phyloP scores from a whole-genome alignment of 1,140 invertebrate species.

The Drosophila ambigua region DNA sequence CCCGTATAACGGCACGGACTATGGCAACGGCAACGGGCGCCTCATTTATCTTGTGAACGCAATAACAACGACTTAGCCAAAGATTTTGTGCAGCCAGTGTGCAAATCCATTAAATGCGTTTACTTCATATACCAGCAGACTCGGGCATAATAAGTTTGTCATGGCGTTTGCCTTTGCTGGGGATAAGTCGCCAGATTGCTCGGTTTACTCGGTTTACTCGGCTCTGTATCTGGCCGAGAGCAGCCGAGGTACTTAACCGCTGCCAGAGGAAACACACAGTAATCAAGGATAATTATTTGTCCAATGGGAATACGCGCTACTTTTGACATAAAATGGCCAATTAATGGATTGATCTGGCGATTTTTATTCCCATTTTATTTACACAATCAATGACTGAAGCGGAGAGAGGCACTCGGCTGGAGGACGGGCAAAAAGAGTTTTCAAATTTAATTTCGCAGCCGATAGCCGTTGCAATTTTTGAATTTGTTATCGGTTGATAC shows the following conservation, averaged over 20 bases:
- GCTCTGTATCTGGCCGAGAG: too few species aligned
- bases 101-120: conserved; percentile 75
- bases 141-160: conserved; percentile 63
- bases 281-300: not conserved
- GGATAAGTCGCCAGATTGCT: conserved; percentile 42
- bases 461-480: conserved; percentile 63
- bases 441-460: conserved; percentile 68
- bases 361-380: conserved; percentile 25
- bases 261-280: not conserved
- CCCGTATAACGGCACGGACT: conserved; percentile 19
- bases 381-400: conserved; percentile 15
- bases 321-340: conserved; percentile 33
- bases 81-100: conserved; percentile 67
- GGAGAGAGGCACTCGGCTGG: not conserved
- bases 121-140: conserved; percentile 41
- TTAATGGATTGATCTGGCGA: conserved; percentile 40
- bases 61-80: conserved; percentile 80
- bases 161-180: conserved; percentile 30
- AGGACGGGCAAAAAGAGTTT: conserved; percentile 24
- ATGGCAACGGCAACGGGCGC: conserved; percentile 30
- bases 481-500: conserved; percentile 74
- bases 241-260: not conserved
- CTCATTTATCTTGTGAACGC: conserved; percentile 79
- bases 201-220: conserved; percentile 1
- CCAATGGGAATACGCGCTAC: not conserved